phyloP scores from a whole-genome alignment of 2,888 invertebrate species.

The Campaea margaritaria region DNA sequence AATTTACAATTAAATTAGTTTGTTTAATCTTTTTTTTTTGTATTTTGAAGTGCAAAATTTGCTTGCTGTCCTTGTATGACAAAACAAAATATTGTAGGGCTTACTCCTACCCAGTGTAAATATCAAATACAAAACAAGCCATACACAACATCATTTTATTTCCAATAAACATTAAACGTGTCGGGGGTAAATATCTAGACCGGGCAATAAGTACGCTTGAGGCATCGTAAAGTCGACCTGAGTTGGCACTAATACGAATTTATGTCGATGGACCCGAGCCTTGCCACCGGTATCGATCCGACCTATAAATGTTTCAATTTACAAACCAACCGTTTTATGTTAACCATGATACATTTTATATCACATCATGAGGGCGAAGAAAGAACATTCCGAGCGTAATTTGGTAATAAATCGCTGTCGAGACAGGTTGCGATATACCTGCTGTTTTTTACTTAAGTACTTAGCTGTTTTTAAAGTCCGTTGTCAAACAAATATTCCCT shows the following conservation, averaged over 20 bases:
- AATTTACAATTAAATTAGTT: too few relatives aligned
- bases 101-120: neutral
- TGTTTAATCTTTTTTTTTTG: too few relatives aligned
- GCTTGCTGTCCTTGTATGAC: too few relatives aligned
- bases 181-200: slow-evolving; percentile 66
- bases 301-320: slow-evolving; percentile 81
- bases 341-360: slow-evolving; percentile 53
- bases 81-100: too few relatives aligned
- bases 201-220: slow-evolving; percentile 75
- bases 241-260: slow-evolving; percentile 84
- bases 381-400: slow-evolving; percentile 39
- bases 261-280: slow-evolving; percentile 77
- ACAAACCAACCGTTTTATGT: slow-evolving; percentile 63
- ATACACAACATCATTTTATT: slow-evolving; percentile 54
- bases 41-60: too few relatives aligned
- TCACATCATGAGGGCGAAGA: slow-evolving; percentile 40
- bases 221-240: slow-evolving; percentile 82
- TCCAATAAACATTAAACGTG: slow-evolving; percentile 66
- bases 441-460: too few relatives aligned
- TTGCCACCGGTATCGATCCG: slow-evolving; percentile 71
- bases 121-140: slow-evolving; percentile 28
- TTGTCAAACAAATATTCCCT: too few relatives aligned
- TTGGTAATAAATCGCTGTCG: slow-evolving; percentile 36
- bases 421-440: slow-evolving; percentile 10
- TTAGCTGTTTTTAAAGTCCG: neutral